phyloP scores from a whole-genome alignment of 2,797 vertebrate species.

The Anguilla megastoma region DNA sequence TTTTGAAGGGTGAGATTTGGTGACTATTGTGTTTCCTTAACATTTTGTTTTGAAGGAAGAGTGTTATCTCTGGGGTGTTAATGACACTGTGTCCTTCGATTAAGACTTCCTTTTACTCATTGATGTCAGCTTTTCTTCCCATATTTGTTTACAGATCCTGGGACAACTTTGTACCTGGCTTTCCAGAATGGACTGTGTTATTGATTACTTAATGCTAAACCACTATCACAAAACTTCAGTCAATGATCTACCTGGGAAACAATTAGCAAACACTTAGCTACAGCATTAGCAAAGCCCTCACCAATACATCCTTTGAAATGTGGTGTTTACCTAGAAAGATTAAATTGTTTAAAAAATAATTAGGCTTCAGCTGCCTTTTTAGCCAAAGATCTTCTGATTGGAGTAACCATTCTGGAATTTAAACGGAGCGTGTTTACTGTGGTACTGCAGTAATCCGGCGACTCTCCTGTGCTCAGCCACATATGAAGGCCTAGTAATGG shows the following conservation, averaged over 20 bases:
- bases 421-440: not conserved
- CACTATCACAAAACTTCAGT: slow-evolving; percentile 28
- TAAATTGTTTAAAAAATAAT: slow-evolving; percentile 38
- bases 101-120: slow-evolving; percentile 32
- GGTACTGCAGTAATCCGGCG: slow-evolving; percentile 30
- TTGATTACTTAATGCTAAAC: slow-evolving; percentile 33
- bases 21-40: not conserved
- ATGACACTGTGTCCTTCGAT: slow-evolving; percentile 12
- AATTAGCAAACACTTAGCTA: slow-evolving; percentile 32
- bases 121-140: slow-evolving; percentile 22
- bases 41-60: slow-evolving; percentile 11
- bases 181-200: slow-evolving; percentile 29
- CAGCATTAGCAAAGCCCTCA: slow-evolving; percentile 33
- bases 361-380: slow-evolving; percentile 31
- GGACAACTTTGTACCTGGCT: slow-evolving; percentile 26
- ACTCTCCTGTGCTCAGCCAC: slow-evolving; percentile 24
- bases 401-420: slow-evolving; percentile 24
- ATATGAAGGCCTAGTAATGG: not conserved
- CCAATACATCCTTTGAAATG: slow-evolving; percentile 32
- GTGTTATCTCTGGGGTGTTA: slow-evolving; percentile 5
- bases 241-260: slow-evolving; percentile 42
- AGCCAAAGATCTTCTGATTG: slow-evolving; percentile 20
- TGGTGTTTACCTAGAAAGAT: slow-evolving; percentile 37
- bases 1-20: not conserved
- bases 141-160: slow-evolving; percentile 30